Conservation (phyloP, 2,797 vertebrate species). For the Prionace glauca region DNA sequence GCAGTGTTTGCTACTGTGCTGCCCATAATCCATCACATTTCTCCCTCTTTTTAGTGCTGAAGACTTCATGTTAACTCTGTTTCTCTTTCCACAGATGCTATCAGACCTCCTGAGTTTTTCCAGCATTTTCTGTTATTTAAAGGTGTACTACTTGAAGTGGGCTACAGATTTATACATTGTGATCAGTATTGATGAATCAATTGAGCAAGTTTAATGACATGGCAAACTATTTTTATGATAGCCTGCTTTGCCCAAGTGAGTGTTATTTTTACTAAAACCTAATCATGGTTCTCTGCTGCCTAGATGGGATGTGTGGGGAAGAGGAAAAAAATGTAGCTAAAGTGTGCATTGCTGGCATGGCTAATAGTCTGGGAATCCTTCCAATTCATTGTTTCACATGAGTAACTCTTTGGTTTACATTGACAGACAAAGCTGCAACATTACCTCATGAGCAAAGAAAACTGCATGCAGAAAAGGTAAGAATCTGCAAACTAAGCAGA, state of each 20-base stretch:
- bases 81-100: no score
- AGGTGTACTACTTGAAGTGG: not conserved
- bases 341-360: conserved; percentile 5
- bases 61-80: no score
- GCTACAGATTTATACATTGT: not conserved
- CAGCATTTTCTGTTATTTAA: not conserved
- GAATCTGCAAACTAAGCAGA: conserved; percentile 25
- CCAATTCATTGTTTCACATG: conserved; percentile 1
- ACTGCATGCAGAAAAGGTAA: conserved; percentile 93
- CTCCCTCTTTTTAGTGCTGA: no score
- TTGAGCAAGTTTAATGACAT: not conserved
- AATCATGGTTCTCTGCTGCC: not conserved
- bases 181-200: not conserved
- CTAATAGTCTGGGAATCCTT: conserved; percentile 20
- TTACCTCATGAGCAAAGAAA: conserved; percentile 96
- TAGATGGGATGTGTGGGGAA: not conserved
- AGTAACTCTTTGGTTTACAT: conserved; percentile 20
- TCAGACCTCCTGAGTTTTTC: no score
- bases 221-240: not conserved
- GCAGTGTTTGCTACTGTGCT: no score
- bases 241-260: not conserved
- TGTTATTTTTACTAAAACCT: not conserved
- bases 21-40: no score
- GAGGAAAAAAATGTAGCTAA: not conserved
- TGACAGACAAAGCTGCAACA: conserved; percentile 84